Base-by-base conservation (phyloP, 2,113 vertebrate genomes). In the Fregetta grallaria region DNA sequence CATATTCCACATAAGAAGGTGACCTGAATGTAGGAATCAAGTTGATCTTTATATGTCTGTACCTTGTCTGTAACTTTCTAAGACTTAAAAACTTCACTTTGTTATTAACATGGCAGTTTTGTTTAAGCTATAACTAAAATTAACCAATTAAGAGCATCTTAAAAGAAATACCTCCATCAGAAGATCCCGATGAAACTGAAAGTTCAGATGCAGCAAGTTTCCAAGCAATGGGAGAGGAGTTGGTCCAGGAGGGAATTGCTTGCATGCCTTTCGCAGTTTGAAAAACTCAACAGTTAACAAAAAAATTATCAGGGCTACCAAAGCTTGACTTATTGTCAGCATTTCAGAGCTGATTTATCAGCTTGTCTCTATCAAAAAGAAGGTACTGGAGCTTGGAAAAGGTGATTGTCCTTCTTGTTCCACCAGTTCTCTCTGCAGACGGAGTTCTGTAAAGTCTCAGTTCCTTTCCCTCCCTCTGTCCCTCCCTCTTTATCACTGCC, bases 171-270 rank as follows among this genome's bases (percentile, higher is more conserved):
- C 96, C 97, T 97, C 81, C 76, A 91, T 95, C 15, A 97, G 91
- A 93, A 86, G 94, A 85, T 97, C 95, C 42, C 92, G 86, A 49
- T 92, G 81, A 83, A 97, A 94, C 34, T 96, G 91, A 36, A 97
- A 96, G 23, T 88, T 88, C 87, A 96, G 32, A 10, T 89, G 71
- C 83, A 96, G 9, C 52, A 97, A 89, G n/a, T 96, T 96, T 75
- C 97, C 97, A 71, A 97, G 63, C 34, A 97, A 19, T 10, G 96
- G 96, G 15, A 97, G 73, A 66, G 97, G 96, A 70, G 73, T 44
- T 67, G 97, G 95, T 89, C 97, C 97, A 49, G 97, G 90, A 68
- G 96, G 97, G 10, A 96, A 86, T 34, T 80, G 86, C 76, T 92
- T 95, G 68, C 95, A 25, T 75, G 58, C 70, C 92, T 94, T 96